Percentiles rank a stretch among this genome's conserved stretches.
These are phyloP conservation scores for Cliona cf. orientalis DNA, from an alignment of 37 sponge, comb jelly and placozoan genomes.

Conservation along the genomic window DNA sequence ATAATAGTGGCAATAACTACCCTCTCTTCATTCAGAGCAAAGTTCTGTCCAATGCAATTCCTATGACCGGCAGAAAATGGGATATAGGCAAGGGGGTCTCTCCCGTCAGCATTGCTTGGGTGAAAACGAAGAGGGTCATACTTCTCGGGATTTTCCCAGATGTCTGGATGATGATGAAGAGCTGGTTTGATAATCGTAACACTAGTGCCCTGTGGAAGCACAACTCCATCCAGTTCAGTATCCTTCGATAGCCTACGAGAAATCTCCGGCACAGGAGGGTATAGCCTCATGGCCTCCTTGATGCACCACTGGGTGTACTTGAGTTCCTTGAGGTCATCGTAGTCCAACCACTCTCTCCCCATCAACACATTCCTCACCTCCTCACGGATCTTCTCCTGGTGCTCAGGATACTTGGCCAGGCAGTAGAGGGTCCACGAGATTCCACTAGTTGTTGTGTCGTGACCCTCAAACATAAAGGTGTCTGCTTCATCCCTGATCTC, in stretches of 20 bases:
- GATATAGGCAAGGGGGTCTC: constrained; percentile 75
- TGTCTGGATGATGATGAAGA: constrained; percentile 52
- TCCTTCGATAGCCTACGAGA: constrained; percentile 46
- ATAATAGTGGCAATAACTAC: constrained; percentile 59
- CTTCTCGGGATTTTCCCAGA: constrained; percentile 77
- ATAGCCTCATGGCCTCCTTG: constrained; percentile 91
- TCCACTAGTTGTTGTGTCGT: constrained; percentile 85
- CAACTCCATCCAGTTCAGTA: constrained; percentile 39
- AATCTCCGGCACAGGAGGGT: constrained; percentile 72
- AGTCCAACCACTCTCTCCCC: constrained; percentile 47
- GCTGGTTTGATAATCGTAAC: constrained; percentile 22
- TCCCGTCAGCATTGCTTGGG: constrained; percentile 47
- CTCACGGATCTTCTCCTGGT: constrained; percentile 82
- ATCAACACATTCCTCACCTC: constrained; percentile 63
- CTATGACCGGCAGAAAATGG: constrained; percentile 79
- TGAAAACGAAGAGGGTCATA: constrained; percentile 81
- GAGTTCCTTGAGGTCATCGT: constrained; percentile 66
- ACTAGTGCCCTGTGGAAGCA: constrained; percentile 59
- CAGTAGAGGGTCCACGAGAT: constrained; percentile 55
- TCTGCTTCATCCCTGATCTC: constrained; percentile 84
- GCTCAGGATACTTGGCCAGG: constrained; percentile 62
- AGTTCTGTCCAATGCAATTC: constrained; percentile 93
- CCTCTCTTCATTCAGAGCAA: constrained; percentile 81
- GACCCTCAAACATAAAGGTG: constrained; percentile 92
- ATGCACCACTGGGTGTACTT: constrained; percentile 76